phyloP scores from a whole-genome alignment of 2,888 invertebrate species.

The Linnaemya vulpina region DNA sequence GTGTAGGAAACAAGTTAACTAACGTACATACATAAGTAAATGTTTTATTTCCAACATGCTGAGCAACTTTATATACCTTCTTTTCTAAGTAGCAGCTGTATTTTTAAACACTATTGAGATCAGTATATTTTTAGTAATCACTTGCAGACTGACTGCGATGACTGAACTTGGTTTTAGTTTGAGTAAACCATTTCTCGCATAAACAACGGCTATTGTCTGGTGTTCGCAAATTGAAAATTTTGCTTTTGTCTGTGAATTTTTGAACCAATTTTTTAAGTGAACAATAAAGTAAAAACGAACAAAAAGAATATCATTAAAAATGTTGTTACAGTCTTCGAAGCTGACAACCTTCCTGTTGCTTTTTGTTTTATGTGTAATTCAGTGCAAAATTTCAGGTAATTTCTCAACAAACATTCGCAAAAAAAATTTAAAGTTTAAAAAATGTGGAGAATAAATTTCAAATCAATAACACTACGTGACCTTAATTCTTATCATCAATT shows the following conservation, averaged over 20 bases:
- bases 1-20: neutral
- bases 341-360: slow-evolving; percentile 55
- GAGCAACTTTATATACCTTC: neutral
- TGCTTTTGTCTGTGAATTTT: slow-evolving; percentile 18
- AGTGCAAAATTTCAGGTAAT: slow-evolving; percentile 78
- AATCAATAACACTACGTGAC: slow-evolving; percentile 32
- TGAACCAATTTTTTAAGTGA: slow-evolving; percentile 21
- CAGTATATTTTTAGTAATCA: slow-evolving; percentile 26
- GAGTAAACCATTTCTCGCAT: slow-evolving; percentile 57
- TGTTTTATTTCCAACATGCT: neutral
- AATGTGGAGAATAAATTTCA: neutral
- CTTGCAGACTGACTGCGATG: slow-evolving; percentile 19
- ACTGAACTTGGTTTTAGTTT: slow-evolving; percentile 58
- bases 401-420: slow-evolving; percentile 7
- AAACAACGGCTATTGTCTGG: slow-evolving; percentile 50
- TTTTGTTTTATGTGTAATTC: slow-evolving; percentile 73
- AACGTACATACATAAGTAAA: neutral
- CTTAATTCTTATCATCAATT: slow-evolving; percentile 55
- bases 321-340: slow-evolving; percentile 62
- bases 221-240: slow-evolving; percentile 5
- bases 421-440: neutral
- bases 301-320: slow-evolving; percentile 47
- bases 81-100: slow-evolving; percentile 9
- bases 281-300: slow-evolving; percentile 22
- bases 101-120: slow-evolving; percentile 43